Evolutionary conservation across 2,113 vertebrate genomes (phyloP), one percentile per base, ranked within the genome.

Genomic region (Picathartes gymnocephalus): DNA sequence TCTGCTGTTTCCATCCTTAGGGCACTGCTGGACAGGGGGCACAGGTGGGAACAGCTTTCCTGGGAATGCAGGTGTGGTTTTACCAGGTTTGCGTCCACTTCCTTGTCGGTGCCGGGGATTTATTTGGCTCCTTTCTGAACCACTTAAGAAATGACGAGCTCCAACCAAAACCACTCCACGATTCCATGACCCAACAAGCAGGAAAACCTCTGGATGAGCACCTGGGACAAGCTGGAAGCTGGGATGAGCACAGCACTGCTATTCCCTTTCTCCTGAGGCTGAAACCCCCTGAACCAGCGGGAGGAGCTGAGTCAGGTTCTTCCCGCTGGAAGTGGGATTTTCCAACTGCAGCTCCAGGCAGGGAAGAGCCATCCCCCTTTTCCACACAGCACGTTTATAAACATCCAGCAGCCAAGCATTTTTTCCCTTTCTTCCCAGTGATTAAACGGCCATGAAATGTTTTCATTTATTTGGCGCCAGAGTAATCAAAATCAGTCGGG

Each of bases 401-500:
- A 97, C 97, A 97, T 15, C 69, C 86, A 71, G 92, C 88, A 95
- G 94, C 91, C 95, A 97, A 97, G 93, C 96, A 90, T 97, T 97
- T 97, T 66, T 94, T 76, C 94, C 93, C 96, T 97, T 96, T 96
- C 97, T 96, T 97, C 95, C 72, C 95, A 96, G 97, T 94, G 97
- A 97, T 97, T 98, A 94, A 95, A 97, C 17, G 91, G 94, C 96
- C 96, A 90, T 89, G 96, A 97, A 94, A 98, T 97, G 97, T 98
- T 98, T 98, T 97, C 97, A 97, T 98, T 97, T 98, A 93, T 98
- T 97, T 98, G 98, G 97, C 97, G 97, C 97, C 97, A 97, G 96
- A 90, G 95, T 97, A 98, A 98, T 98, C 97, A 97, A 96, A 98
- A 97, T 98, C 98, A 98, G 97, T 98, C 94, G 96, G 97, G 96